Percentiles rank a stretch among this genome's conserved stretches.
These are phyloP conservation scores for Turritopsis dohrnii DNA, from an alignment of 30 jellyfish, hydroid and myxozoan species.

Conservation along the genomic window DNA sequence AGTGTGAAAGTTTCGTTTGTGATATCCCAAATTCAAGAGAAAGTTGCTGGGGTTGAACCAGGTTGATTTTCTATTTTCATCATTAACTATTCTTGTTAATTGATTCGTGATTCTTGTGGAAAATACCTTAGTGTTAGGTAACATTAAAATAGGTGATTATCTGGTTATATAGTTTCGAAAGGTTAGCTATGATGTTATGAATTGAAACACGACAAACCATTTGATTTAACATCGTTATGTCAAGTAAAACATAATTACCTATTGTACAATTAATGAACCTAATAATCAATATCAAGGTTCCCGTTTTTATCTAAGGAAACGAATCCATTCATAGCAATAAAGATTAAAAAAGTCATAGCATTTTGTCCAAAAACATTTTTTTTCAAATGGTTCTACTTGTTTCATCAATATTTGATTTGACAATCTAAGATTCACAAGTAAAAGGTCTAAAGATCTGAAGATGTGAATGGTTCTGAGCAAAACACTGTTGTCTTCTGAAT, in stretches of 20 bases:
- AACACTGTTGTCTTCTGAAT: no score
- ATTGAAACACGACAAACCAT: no score
- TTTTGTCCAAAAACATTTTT: no score
- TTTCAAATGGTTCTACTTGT: no score
- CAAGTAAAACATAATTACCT: not conserved
- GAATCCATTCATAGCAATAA: not conserved
- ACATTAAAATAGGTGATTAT: not conserved
- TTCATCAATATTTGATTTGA: no score
- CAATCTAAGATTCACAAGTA: no score
- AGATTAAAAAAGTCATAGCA: no score
- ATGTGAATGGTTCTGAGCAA: no score
- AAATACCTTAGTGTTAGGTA: no score
- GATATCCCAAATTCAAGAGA: conserved; percentile 36
- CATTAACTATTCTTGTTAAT: not conserved
- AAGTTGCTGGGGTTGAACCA: conserved; percentile 72
- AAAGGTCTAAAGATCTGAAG: no score
- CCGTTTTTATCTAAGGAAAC: not conserved
- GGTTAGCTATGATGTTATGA: not conserved
- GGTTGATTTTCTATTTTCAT: not conserved
- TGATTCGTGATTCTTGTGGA: not conserved
- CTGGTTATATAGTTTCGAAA: not conserved
- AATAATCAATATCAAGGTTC: not conserved
- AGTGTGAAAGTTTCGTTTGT: conserved; percentile 46
- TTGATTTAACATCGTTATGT: not conserved
- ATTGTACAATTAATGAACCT: not conserved